Evolutionary conservation across 2,113 vertebrate genomes (phyloP), one percentile per base, ranked within the genome.

Genomic region (Peromyscus californicus): DNA sequence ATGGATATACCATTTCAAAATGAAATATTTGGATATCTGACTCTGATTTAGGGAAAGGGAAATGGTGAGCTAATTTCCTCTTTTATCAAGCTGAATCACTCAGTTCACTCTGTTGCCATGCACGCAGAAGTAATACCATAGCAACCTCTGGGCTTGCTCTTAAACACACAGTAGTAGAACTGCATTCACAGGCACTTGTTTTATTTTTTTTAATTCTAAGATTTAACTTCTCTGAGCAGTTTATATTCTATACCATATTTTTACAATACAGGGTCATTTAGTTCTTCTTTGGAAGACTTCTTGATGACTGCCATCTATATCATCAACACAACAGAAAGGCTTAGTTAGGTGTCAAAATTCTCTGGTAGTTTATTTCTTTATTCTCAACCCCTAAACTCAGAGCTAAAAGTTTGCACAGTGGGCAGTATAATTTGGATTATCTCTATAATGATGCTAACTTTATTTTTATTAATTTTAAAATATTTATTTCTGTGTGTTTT

Each of bases 1-100:
- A 97, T 97, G 90, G 97, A 98, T 94, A 96, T 95, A 96, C 84
- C 84, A 63, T 93, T 95, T 94, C 94, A 92, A 96, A 95, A 95
- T 92, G 95, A 97, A 97, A 93, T 97, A 94, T 94, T 93, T 97
- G 93, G 97, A 80, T 97, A 95, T 96, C 65, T 97, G 90, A 91
- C 92, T 96, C 88, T 63, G 96, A 94, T 95, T 96, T 97, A 75
- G 96, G 96, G 97, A 98, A 97, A 97, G 86, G 98, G 97, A 98
- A 98, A 97, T 84, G 91, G 96, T 98, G 97, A 98, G 97, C 69
- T 98, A 95, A 98, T 98, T 97, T 98, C 98, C 98, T 98, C 96
- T 97, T 97, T 96, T 97, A 95, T 97, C 97, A 96, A 80, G 93
- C 96, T 97, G 98, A 98, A 96, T 98, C 97, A 97, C 92, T 72